phyloP scores from a whole-genome alignment of 2,888 invertebrate genomes.

The Hemicrepidius hirtus region DNA sequence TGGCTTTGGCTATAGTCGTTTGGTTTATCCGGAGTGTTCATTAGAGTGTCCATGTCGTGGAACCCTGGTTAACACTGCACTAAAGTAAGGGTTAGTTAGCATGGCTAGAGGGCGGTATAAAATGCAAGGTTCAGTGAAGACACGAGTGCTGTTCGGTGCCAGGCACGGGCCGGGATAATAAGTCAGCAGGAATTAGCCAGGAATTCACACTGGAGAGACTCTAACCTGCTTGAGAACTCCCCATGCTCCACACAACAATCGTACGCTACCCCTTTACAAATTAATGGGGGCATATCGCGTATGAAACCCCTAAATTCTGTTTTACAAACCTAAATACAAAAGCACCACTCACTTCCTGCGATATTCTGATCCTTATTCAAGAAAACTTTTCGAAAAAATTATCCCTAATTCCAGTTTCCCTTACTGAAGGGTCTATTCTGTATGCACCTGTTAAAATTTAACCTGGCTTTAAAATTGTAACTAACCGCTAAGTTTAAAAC shows the following conservation, averaged over 20 bases:
- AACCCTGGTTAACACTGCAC: conserved; percentile 56
- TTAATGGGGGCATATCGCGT: conserved; percentile 18
- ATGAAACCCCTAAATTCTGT: background rate
- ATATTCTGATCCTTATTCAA: too few relatives aligned
- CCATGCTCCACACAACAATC: conserved; percentile 57
- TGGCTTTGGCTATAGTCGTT: conserved; percentile 48
- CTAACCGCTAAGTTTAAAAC: too few relatives aligned
- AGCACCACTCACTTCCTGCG: too few relatives aligned
- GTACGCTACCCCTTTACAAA: conserved; percentile 56
- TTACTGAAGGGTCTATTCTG: too few relatives aligned
- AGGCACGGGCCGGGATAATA: conserved; percentile 63
- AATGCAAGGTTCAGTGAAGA: conserved; percentile 66
- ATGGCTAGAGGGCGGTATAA: conserved; percentile 64
- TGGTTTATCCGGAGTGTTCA: conserved; percentile 58
- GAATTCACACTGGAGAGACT: conserved; percentile 64
- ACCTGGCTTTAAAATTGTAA: too few relatives aligned
- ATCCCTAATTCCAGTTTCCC: too few relatives aligned
- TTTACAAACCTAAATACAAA: background rate
- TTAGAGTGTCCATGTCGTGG: conserved; percentile 63
- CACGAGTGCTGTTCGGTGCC: conserved; percentile 64
- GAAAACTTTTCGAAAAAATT: too few relatives aligned
- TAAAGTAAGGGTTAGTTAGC: conserved; percentile 65
- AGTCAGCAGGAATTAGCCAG: conserved; percentile 65
- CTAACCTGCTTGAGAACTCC: conserved; percentile 54
- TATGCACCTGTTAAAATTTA: too few relatives aligned